These are phyloP conservation scores for Pogonomyrmex barbatus DNA, from an alignment of 1,140 invertebrate genomes.

Conservation along the genomic window DNA sequence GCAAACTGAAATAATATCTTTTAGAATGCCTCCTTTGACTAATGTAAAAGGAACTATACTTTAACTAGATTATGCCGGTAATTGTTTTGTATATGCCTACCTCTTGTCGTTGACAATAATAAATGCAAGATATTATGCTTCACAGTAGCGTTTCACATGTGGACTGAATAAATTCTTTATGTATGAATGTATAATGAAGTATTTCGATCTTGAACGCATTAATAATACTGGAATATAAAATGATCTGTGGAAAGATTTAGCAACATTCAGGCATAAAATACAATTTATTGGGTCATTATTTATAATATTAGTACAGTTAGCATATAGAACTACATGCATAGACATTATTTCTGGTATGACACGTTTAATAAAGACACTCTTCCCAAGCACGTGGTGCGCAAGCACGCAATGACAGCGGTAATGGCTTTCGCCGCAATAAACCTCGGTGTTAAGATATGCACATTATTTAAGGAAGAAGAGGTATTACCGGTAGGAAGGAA, in stretches of 20 bases:
- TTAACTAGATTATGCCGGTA: conserved; percentile 14
- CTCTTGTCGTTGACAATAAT: conserved; percentile 3
- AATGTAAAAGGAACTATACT: background rate
- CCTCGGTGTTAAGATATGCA: conserved; percentile 71
- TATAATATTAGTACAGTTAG: conserved; percentile 9
- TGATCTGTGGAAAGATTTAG: background rate
- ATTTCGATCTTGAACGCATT: conserved; percentile 16
- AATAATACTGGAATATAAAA: background rate
- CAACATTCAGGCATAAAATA: conserved; percentile 3
- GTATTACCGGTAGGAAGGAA: conserved; percentile 53
- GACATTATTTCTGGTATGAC: background rate
- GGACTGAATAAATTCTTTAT: conserved; percentile 20
- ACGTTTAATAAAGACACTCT: conserved; percentile 75
- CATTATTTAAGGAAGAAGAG: conserved; percentile 67
- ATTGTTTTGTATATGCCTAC: background rate
- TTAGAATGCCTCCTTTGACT: background rate
- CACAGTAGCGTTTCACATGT: background rate
- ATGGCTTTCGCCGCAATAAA: conserved; percentile 75
- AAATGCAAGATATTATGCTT: conserved; percentile 16
- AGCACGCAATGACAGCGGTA: conserved; percentile 74
- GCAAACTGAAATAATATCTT: background rate
- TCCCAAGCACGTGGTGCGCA: conserved; percentile 24
- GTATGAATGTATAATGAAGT: conserved; percentile 19
- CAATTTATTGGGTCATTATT: conserved; percentile 32
- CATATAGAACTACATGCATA: background rate